Percentiles rank a stretch among this genome's conserved stretches.
Evolutionary conservation across 2,113 vertebrate genomes (phyloP).

Genomic region (Melanerpes formicivorus): DNA sequence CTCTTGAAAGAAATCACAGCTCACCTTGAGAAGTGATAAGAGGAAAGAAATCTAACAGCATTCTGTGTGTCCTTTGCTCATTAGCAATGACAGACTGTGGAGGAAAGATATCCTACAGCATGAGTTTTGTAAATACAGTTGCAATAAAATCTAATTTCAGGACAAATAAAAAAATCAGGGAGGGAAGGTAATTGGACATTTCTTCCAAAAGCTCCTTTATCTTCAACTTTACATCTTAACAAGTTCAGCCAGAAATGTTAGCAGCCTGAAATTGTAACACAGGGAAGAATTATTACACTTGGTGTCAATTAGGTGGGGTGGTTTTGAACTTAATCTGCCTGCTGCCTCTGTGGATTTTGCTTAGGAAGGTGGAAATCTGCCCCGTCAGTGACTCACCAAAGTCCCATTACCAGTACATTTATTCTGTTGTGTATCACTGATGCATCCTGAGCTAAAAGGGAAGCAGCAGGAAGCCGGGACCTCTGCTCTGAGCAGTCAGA

Average conservation of each 20-base stretch:
- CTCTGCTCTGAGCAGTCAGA: conserved; percentile 33
- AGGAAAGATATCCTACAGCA: neutral
- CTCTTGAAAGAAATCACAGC: conserved; percentile 53
- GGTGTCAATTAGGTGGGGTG: neutral
- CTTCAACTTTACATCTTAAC: neutral
- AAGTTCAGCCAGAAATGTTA: neutral
- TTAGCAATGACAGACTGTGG: conserved; percentile 23
- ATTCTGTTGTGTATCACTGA: neutral
- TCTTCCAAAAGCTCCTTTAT: neutral
- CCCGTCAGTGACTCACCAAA: neutral
- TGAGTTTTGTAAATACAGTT: conserved; percentile 30
- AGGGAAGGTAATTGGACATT: neutral
- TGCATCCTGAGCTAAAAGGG: neutral
- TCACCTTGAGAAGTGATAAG: conserved; percentile 52
- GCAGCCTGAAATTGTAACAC: neutral
- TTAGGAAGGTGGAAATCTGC: neutral
- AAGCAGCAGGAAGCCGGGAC: conserved; percentile 7
- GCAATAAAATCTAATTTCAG: neutral
- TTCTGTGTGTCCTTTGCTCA: conserved; percentile 29
- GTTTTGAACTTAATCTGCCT: neutral
- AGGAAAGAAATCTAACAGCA: conserved; percentile 19
- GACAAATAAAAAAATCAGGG: conserved; percentile 24
- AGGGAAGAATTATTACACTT: neutral
- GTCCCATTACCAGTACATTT: neutral
- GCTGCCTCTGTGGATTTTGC: neutral